These are phyloP conservation scores for Oedothorax gibbosus DNA, from an alignment of 1,140 invertebrate species.

Conservation along the genomic window DNA sequence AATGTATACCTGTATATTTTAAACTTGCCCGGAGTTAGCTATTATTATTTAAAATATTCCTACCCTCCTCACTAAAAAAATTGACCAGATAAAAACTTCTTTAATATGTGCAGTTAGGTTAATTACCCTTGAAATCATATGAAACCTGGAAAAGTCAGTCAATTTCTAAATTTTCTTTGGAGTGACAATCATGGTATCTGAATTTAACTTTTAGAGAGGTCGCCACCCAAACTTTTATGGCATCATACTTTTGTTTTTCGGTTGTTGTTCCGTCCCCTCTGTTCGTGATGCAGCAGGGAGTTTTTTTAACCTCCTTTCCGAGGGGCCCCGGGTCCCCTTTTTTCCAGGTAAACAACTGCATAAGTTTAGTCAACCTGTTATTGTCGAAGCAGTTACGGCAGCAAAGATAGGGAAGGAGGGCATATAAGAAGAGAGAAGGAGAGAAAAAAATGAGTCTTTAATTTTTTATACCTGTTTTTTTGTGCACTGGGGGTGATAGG, in stretches of 20 bases:
- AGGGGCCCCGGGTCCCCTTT: constrained; percentile 33
- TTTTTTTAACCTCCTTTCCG: constrained; percentile 58
- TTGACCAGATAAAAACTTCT: too few relatives aligned
- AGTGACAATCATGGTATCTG: too few relatives aligned
- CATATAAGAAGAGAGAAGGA: not conserved
- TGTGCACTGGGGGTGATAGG: constrained; percentile 47
- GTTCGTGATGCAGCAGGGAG: not conserved
- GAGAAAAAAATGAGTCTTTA: constrained; percentile 38
- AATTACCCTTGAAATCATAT: too few relatives aligned
- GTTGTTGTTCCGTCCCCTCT: not conserved
- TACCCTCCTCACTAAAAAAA: too few relatives aligned
- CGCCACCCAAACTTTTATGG: too few relatives aligned
- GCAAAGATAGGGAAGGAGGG: constrained; percentile 42
- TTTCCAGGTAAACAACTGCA: constrained; percentile 59
- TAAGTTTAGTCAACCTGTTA: constrained; percentile 61
- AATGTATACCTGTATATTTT: too few relatives aligned
- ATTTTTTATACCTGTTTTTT: constrained; percentile 51
- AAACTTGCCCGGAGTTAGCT: too few relatives aligned
- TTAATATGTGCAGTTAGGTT: too few relatives aligned
- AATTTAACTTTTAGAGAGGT: too few relatives aligned
- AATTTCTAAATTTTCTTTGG: too few relatives aligned
- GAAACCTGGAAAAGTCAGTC: too few relatives aligned
- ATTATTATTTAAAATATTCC: too few relatives aligned
- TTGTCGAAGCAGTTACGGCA: constrained; percentile 44
- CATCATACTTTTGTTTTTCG: constrained; percentile 1